Conservation (phyloP, 64 coral and sea anemone genomes). For the Porites australiensis region DNA sequence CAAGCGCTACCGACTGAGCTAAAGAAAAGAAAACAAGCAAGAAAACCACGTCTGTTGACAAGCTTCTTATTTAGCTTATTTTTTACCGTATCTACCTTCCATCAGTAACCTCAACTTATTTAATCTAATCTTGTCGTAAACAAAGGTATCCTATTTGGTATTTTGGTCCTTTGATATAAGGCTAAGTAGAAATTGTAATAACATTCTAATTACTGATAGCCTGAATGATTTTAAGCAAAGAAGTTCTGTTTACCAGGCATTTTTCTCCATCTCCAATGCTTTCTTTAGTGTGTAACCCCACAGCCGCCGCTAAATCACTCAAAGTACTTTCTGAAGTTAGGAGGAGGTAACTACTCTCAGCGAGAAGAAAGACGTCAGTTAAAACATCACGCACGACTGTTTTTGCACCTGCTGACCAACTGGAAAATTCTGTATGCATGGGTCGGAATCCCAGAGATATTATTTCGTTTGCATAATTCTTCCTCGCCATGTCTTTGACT, state of each 20-base stretch:
- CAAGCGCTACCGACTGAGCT: too few relatives aligned
- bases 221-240: neutral
- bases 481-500: neutral
- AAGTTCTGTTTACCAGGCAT: neutral
- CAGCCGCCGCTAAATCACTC: neutral
- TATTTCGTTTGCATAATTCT: neutral
- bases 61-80: too few relatives aligned
- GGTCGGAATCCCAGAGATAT: neutral
- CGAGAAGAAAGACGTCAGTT: slow-evolving; percentile 12
- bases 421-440: neutral
- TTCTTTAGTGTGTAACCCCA: neutral
- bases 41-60: too few relatives aligned
- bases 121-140: too few relatives aligned
- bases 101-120: too few relatives aligned
- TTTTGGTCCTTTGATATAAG: too few relatives aligned
- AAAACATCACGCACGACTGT: neutral
- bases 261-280: slow-evolving; percentile 29
- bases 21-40: too few relatives aligned
- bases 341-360: slow-evolving; percentile 24
- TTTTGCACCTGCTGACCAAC: neutral
- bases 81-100: too few relatives aligned
- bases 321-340: slow-evolving; percentile 2
- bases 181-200: too few relatives aligned
- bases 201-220: too few relatives aligned
- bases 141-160: too few relatives aligned